A percentile compares a stretch with the other conserved stretches of the same genome.
Conservation (phyloP, 2,113 vertebrate species). For the Pangasianodon hypophthalmus region DNA sequence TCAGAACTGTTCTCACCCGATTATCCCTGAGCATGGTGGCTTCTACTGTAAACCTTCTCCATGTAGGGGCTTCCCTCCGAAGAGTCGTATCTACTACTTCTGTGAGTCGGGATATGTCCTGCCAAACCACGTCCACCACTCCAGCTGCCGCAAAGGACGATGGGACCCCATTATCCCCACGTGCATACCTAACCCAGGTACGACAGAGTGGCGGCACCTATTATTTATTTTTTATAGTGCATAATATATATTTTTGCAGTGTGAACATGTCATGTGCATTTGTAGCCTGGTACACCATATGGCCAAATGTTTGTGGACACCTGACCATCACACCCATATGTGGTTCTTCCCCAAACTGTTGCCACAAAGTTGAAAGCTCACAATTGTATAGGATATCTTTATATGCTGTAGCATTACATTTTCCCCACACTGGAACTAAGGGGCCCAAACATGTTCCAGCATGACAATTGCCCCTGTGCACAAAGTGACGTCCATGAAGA, state of each 20-base stretch:
- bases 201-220: neutral
- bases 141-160: constrained; percentile 61
- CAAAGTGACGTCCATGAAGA: neutral
- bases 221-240: neutral
- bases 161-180: constrained; percentile 62
- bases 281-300: neutral
- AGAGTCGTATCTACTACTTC: constrained; percentile 67
- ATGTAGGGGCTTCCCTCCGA: constrained; percentile 69
- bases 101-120: constrained; percentile 70
- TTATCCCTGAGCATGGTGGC: constrained; percentile 70
- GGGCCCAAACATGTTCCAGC: neutral
- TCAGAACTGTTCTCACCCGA: constrained; percentile 70
- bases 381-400: neutral
- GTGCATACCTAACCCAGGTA: constrained; percentile 60
- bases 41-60: constrained; percentile 74
- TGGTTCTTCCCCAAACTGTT: neutral
- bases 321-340: neutral
- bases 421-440: neutral
- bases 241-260: neutral
- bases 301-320: neutral
- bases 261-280: neutral
- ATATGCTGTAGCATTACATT: neutral
- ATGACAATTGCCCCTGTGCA: neutral
- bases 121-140: constrained; percentile 24
- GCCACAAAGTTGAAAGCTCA: neutral